A percentile compares a stretch with the other conserved stretches of the same genome.
Conservation (phyloP, 2,888 invertebrate species). For the Melanophora roralis region DNA sequence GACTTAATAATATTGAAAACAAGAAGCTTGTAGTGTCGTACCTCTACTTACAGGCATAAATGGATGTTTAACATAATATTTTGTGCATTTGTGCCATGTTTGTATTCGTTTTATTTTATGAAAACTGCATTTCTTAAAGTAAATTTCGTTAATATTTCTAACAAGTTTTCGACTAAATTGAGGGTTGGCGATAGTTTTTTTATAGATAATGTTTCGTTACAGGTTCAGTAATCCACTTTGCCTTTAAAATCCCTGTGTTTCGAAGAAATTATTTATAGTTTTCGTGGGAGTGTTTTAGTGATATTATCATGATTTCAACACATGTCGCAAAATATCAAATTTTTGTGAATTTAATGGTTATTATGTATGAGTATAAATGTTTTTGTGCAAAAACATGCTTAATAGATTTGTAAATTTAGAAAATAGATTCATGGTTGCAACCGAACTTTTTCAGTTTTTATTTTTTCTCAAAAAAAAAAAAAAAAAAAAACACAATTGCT, state of each 20-base stretch:
- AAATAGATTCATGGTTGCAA: no score
- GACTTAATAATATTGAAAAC: constrained; percentile 12
- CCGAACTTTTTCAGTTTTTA: no score
- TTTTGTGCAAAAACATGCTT: background rate
- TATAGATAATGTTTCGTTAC: constrained; percentile 43
- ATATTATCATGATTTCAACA: constrained; percentile 47
- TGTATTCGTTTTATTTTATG: constrained; percentile 4
- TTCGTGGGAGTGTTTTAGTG: constrained; percentile 8
- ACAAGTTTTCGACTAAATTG: constrained; percentile 6
- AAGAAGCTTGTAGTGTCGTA: background rate
- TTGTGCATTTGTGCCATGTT: constrained; percentile 62
- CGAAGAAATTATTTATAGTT: constrained; percentile 10
- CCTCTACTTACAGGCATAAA: constrained; percentile 66
- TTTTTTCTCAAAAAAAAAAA: no score
- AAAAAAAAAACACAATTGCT: no score
- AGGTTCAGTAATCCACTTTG: constrained; percentile 59
- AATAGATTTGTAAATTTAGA: background rate
- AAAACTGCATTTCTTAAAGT: constrained; percentile 41
- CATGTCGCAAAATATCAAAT: constrained; percentile 56
- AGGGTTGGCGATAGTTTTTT: constrained; percentile 29
- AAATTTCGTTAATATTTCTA: constrained; percentile 54
- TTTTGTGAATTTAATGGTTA: background rate
- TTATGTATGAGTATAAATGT: constrained; percentile 19
- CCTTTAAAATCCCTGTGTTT: constrained; percentile 29
- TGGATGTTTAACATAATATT: constrained; percentile 76